These are phyloP conservation scores for Scolopax bukidnonensis DNA, from an alignment of 2,797 vertebrate species.

Conservation along the genomic window DNA sequence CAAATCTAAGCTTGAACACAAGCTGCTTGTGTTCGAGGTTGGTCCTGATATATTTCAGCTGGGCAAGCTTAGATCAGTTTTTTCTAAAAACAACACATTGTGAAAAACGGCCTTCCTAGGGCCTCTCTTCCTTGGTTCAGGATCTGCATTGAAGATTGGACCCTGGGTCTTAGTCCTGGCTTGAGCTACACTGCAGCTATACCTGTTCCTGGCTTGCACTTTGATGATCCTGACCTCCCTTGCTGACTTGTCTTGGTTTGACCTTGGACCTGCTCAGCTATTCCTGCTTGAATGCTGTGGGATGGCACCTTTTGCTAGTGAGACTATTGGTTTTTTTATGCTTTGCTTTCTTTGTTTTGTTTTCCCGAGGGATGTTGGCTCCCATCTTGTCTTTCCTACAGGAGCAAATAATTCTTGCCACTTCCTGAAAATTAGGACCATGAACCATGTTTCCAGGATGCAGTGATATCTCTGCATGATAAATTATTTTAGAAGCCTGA, in stretches of 20 bases:
- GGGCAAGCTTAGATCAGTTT: neutral
- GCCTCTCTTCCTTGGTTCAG: neutral
- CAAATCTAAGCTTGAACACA: neutral
- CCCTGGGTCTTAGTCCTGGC: neutral
- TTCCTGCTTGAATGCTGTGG: neutral
- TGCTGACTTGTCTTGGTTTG: neutral
- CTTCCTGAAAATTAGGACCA: neutral
- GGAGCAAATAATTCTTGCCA: neutral
- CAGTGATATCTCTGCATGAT: neutral
- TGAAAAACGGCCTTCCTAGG: neutral
- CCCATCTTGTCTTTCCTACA: neutral
- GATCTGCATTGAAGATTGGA: neutral
- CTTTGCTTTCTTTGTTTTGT: neutral
- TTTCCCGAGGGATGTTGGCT: neutral
- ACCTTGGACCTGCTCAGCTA: neutral
- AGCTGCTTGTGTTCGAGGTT: neutral
- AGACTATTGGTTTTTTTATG: neutral
- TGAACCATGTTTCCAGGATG: neutral
- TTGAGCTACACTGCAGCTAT: neutral
- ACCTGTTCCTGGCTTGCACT: neutral
- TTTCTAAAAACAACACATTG: neutral
- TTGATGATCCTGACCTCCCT: neutral
- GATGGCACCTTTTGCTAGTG: neutral
- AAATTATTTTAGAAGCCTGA: neutral
- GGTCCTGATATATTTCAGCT: neutral